phyloP scores from a whole-genome alignment of 2,113 vertebrate genomes.

The Percopsis transmontana region DNA sequence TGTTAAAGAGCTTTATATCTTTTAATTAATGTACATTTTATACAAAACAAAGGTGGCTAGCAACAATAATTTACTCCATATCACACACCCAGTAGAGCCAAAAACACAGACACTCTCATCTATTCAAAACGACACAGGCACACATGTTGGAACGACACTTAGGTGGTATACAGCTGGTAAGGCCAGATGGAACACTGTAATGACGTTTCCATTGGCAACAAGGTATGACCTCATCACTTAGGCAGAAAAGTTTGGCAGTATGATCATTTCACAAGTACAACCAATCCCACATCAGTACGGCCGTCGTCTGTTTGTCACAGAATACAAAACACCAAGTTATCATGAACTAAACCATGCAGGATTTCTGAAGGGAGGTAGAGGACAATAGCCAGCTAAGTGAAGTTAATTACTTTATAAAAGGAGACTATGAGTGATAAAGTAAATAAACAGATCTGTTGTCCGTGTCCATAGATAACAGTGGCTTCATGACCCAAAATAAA shows the following conservation, averaged over 20 bases:
- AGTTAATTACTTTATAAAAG: not conserved
- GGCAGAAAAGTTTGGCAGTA: conserved; percentile 36
- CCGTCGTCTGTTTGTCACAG: conserved; percentile 17
- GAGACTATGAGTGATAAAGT: conserved; percentile 7
- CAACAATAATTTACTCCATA: conserved; percentile 40
- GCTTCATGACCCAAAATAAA: conserved; percentile 59
- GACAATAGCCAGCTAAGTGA: conserved; percentile 8
- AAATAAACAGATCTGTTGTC: conserved; percentile 3
- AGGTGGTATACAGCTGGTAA: conserved; percentile 40
- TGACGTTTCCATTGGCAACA: conserved; percentile 6
- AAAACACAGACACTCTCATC: conserved; percentile 13
- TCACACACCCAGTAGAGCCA: conserved; percentile 15
- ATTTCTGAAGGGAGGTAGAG: conserved; percentile 30
- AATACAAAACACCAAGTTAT: conserved; percentile 43
- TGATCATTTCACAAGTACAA: conserved; percentile 24
- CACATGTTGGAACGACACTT: conserved; percentile 7
- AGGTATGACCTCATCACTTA: conserved; percentile 2
- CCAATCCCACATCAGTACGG: conserved; percentile 10
- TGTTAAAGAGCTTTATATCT: conserved; percentile 64
- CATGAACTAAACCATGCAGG: conserved; percentile 62
- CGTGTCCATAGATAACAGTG: conserved; percentile 16
- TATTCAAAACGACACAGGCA: conserved; percentile 32
- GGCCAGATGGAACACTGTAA: conserved; percentile 27
- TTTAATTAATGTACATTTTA: conserved; percentile 39
- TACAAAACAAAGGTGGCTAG: conserved; percentile 63